Percentiles rank a stretch among this genome's conserved stretches.
Evolutionary conservation across 2,888 invertebrate species (phyloP).

Genomic region (Prostheceraeus crozeri): DNA sequence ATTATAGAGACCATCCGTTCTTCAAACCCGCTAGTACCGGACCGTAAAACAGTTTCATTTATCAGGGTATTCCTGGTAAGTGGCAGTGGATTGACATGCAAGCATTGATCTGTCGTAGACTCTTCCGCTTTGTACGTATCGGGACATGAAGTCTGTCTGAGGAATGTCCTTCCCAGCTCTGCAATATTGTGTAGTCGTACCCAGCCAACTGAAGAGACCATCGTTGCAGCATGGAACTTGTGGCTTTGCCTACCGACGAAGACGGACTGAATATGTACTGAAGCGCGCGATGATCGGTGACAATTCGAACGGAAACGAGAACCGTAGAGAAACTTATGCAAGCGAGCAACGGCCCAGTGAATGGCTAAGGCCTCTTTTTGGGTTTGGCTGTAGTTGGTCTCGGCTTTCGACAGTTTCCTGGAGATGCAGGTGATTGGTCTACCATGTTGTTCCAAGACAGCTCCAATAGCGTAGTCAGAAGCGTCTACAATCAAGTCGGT

Average conservation of each 20-base stretch:
- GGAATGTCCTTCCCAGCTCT: conserved; percentile 20
- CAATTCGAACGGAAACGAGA: conserved; percentile 1
- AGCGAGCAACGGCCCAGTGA: conserved; percentile 18
- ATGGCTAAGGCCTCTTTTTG: conserved; percentile 22
- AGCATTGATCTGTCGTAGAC: conserved; percentile 9
- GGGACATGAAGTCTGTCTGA: conserved; percentile 19
- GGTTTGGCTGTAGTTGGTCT: conserved; percentile 15
- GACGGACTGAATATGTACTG: conserved; percentile 1
- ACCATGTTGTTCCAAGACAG: conserved; percentile 27
- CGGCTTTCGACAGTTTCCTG: not conserved
- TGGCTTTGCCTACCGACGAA: conserved; percentile 3
- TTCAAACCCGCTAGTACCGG: conserved; percentile 13
- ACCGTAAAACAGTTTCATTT: conserved; percentile 1
- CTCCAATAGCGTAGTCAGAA: conserved; percentile 12
- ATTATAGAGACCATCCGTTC: conserved; percentile 26
- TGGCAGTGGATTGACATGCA: conserved; percentile 15
- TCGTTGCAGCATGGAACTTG: conserved; percentile 15
- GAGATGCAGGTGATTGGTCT: conserved; percentile 9
- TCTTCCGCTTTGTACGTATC: not conserved
- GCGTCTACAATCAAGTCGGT: conserved; percentile 19
- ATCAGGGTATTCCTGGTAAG: conserved; percentile 7
- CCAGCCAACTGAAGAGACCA: conserved; percentile 21
- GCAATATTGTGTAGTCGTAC: conserved; percentile 12
- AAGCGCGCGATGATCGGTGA: conserved; percentile 15
- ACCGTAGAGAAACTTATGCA: conserved; percentile 21